Evolutionary conservation across 2,888 invertebrate genomes (phyloP).

Genomic region (Paralinhomoeus sp.): DNA sequence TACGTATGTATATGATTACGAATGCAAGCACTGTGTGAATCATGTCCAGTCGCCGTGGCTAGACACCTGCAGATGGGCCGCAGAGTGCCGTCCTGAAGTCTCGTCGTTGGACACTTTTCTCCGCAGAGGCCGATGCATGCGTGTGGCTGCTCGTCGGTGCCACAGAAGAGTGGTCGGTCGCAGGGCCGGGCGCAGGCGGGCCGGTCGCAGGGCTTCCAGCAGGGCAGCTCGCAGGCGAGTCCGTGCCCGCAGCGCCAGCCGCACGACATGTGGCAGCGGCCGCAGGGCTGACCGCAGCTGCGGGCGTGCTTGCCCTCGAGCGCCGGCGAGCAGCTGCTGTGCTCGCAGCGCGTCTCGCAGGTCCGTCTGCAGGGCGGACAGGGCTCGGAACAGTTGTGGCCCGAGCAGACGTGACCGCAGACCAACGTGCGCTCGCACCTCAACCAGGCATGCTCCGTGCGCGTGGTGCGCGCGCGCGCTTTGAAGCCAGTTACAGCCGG

Average conservation of each 20-base stretch:
- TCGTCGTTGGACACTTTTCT: not conserved
- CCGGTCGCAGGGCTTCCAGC: conserved; percentile 27
- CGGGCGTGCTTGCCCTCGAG: not conserved
- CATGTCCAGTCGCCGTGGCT: no score
- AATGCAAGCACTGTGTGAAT: no score
- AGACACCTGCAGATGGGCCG: no score
- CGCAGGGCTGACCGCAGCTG: conserved; percentile 15
- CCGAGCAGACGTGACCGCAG: conserved; percentile 36
- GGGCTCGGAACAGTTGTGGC: conserved; percentile 13
- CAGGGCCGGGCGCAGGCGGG: conserved; percentile 27
- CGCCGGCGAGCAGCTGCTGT: conserved; percentile 29
- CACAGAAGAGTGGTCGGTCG: conserved; percentile 30
- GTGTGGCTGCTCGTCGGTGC: conserved; percentile 27
- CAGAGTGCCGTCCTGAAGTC: no score
- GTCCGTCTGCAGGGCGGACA: conserved; percentile 27
- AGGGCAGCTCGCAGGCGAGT: conserved; percentile 8
- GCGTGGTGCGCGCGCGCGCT: no score
- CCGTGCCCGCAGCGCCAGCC: conserved; percentile 23
- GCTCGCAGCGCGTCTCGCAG: conserved; percentile 32
- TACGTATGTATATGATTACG: no score
- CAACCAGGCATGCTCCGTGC: not conserved
- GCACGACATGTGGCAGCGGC: conserved; percentile 25
- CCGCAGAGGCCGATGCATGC: conserved; percentile 47
- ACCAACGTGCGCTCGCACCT: conserved; percentile 37
- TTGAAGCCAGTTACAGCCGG: not conserved